Conservation (phyloP, 1,140 invertebrate genomes). For the Drosophila novamexicana region DNA sequence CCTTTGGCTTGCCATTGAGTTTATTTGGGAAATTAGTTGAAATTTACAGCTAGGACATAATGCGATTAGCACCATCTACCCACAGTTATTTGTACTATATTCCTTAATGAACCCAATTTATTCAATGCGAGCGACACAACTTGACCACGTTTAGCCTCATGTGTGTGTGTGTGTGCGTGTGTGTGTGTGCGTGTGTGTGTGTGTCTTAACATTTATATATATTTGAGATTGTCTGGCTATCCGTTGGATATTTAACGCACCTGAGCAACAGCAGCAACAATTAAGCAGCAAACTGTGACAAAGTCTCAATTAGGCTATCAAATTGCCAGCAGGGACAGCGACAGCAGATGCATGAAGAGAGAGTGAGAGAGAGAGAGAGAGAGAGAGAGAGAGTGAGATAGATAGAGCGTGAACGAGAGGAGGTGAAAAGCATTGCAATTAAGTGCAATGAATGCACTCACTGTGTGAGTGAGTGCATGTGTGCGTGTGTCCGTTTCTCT, state of each 20-base stretch:
- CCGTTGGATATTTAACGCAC: slow-evolving; percentile 55
- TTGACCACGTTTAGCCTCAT: slow-evolving; percentile 34
- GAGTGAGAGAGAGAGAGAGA: slow-evolving; percentile 19
- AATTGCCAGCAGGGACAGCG: slow-evolving; percentile 47
- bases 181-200: neutral
- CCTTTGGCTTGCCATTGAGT: neutral
- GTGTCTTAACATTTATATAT: neutral
- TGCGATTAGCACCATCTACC: neutral
- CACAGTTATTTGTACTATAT: slow-evolving; percentile 25
- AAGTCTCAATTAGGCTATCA: slow-evolving; percentile 81
- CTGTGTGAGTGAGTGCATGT: slow-evolving; percentile 14
- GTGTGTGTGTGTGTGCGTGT: neutral
- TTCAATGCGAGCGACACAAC: slow-evolving; percentile 22
- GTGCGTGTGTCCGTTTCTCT: neutral
- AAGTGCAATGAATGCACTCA: slow-evolving; percentile 61
- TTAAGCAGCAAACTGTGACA: slow-evolving; percentile 69
- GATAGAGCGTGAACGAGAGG: slow-evolving; percentile 20
- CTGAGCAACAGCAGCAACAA: slow-evolving; percentile 50
- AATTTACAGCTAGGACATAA: neutral
- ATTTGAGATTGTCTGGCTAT: slow-evolving; percentile 29
- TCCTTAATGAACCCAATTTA: slow-evolving; percentile 63
- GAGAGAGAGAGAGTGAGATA: slow-evolving; percentile 5
- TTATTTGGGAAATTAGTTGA: neutral
- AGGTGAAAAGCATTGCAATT: slow-evolving; percentile 57
- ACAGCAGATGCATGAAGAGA: neutral